A percentile compares a stretch with the other conserved stretches of the same genome.
Conservation (phyloP, 1,140 invertebrate species). For the Oedothorax gibbosus region DNA sequence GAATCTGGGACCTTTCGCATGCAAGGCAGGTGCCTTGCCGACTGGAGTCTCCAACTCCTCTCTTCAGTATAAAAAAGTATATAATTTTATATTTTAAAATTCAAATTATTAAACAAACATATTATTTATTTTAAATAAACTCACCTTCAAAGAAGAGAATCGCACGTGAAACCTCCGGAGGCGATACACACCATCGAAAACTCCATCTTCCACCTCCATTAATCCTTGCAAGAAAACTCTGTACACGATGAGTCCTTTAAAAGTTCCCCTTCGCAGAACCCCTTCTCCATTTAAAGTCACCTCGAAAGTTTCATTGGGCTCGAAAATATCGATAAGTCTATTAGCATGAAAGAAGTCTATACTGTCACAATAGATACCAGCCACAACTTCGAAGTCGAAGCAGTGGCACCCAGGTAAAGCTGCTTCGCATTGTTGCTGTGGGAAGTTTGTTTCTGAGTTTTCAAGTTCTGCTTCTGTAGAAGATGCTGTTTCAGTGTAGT, state of each 20-base stretch:
- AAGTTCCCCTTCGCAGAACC: background rate
- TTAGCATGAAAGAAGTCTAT: background rate
- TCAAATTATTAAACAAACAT: too few relatives aligned
- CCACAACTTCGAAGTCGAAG: background rate
- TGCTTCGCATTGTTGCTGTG: background rate
- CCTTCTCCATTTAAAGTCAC: background rate
- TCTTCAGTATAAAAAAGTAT: too few relatives aligned
- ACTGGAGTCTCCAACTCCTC: too few relatives aligned
- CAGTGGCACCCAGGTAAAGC: background rate
- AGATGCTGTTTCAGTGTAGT: too few relatives aligned
- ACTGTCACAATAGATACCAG: background rate
- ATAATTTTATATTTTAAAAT: too few relatives aligned
- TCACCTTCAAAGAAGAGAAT: constrained; percentile 24
- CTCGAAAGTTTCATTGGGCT: constrained; percentile 5
- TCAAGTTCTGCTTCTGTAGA: too few relatives aligned
- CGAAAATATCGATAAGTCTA: background rate
- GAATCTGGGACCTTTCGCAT: too few relatives aligned
- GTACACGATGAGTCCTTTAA: constrained; percentile 20
- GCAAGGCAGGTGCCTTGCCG: too few relatives aligned
- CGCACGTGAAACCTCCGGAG: constrained; percentile 31
- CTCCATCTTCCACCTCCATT: background rate
- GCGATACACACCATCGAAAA: constrained; percentile 30
- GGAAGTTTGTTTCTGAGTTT: background rate
- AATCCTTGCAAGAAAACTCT: background rate
- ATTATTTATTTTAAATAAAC: background rate